Evolutionary conservation across 2,113 vertebrate species (phyloP).

Genomic region (Campylomormyrus tamandua): DNA sequence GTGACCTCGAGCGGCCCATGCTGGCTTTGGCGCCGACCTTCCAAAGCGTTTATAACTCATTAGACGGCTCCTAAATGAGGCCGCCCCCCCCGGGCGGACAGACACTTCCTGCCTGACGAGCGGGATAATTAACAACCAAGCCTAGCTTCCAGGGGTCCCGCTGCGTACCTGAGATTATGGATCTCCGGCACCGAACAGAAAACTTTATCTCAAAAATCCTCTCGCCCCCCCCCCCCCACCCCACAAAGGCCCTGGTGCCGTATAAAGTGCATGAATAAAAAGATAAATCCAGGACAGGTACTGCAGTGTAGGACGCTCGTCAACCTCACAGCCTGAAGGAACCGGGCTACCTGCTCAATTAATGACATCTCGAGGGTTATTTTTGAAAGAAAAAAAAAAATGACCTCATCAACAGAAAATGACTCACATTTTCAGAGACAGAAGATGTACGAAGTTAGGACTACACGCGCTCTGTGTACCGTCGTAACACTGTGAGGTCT

Average conservation of each 20-base stretch:
- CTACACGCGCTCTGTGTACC: not conserved
- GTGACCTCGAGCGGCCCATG: not conserved
- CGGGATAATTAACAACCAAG: constrained; percentile 15
- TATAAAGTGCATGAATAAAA: not conserved
- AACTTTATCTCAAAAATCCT: not conserved
- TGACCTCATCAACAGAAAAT: not conserved
- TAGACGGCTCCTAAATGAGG: constrained; percentile 22
- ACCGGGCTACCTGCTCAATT: not conserved
- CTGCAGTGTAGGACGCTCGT: not conserved
- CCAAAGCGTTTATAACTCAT: constrained; percentile 23
- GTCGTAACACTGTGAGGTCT: not conserved
- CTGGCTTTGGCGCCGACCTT: constrained; percentile 15
- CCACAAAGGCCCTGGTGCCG: not conserved
- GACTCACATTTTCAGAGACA: not conserved
- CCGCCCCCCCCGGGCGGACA: not conserved
- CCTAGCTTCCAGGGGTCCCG: not conserved
- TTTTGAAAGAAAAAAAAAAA: not conserved
- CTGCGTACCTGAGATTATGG: not conserved
- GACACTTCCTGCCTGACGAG: not conserved
- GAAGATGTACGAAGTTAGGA: not conserved
- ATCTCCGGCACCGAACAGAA: not conserved
- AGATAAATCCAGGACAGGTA: not conserved
- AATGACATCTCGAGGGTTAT: not conserved
- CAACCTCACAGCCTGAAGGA: not conserved
- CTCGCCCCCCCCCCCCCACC: not conserved